Evolutionary conservation across 2,888 invertebrate genomes (phyloP), one percentile per base, ranked within the genome.

Genomic region (Tenthredo livida): DNA sequence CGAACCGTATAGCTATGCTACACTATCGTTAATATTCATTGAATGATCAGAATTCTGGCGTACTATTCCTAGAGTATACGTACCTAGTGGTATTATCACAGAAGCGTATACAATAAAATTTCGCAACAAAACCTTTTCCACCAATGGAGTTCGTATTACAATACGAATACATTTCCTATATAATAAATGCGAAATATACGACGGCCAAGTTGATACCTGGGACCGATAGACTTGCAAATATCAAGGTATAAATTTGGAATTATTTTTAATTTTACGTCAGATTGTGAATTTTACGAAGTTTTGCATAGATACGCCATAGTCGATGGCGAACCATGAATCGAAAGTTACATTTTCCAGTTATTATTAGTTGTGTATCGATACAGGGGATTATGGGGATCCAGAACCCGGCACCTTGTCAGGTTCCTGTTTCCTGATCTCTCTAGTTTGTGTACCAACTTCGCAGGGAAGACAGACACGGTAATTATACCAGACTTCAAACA

Each of bases 1-100:
- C 67, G 70, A 83, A 47, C 70, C 70, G 67, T 67, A 47, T 67
- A 47, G 67, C 83, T 47, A 83, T 47, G 65, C 17, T 70, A 47
- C 67, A 7, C 37, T 37, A 83, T 67, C 67, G 83, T 83, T 83
- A 83, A 83, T 83, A 83, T 83, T 83, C 83, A 83, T 83, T 50
- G 83, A 47, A 47, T 83, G 83, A 83, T 83, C 83, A 83, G 83
- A 83, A 70, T 83, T 83, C 83, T n/a, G 40, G 47, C 15, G 47
- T 15, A 43, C 83, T 17, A 83, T 70, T 83, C 50, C 67, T 50
- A 47, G 67, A 47, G 47, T 25, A 83, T 67, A 83, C 67, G 50
- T 65, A 83, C 67, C 47, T 65, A 47, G 43, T 67, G 25, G 29
- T 43, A 65, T 65, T 67, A 83, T 70, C 47, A 17, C 83, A 67